These are phyloP conservation scores for Girardinichthys multiradiatus DNA, from an alignment of 2,113 vertebrate genomes.

Conservation along the genomic window DNA sequence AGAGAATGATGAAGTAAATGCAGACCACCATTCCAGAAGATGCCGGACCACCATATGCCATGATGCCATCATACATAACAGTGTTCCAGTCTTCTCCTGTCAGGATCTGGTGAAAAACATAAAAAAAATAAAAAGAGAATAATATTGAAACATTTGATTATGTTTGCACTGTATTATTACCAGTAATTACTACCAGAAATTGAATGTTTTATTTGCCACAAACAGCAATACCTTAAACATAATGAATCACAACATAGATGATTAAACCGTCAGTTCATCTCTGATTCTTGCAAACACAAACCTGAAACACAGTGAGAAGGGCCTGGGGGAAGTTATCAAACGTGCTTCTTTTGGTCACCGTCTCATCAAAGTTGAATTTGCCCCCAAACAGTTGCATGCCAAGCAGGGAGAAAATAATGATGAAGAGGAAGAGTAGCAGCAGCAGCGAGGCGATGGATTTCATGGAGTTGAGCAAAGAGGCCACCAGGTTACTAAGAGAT, in stretches of 20 bases:
- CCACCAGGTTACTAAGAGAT: conserved; percentile 97
- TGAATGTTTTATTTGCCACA: neutral
- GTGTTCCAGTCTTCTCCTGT: conserved; percentile 99
- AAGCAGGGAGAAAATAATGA: conserved; percentile 98
- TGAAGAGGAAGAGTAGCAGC: conserved; percentile 99
- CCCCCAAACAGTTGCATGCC: conserved; percentile 99
- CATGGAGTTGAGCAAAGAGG: conserved; percentile 98
- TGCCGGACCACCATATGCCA: conserved; percentile 95
- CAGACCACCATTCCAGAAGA: conserved; percentile 98
- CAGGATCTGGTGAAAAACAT: conserved; percentile 83
- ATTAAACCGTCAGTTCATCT: neutral
- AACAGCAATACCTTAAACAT: neutral
- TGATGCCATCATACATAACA: conserved; percentile 99
- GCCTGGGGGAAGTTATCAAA: conserved; percentile 99
- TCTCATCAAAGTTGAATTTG: conserved; percentile 99
- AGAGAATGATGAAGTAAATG: conserved; percentile 99
- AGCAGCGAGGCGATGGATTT: conserved; percentile 98
- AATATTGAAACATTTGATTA: neutral
- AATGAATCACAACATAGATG: neutral
- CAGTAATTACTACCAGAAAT: too few relatives aligned
- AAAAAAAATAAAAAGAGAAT: neutral
- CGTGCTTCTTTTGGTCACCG: conserved; percentile 95
- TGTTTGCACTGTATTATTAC: neutral
- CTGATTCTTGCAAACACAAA: conserved; percentile 52
- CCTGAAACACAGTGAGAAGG: conserved; percentile 98